Evolutionary conservation across 2,797 vertebrate species (phyloP).

Genomic region (Myoxocephalus aenaeus): DNA sequence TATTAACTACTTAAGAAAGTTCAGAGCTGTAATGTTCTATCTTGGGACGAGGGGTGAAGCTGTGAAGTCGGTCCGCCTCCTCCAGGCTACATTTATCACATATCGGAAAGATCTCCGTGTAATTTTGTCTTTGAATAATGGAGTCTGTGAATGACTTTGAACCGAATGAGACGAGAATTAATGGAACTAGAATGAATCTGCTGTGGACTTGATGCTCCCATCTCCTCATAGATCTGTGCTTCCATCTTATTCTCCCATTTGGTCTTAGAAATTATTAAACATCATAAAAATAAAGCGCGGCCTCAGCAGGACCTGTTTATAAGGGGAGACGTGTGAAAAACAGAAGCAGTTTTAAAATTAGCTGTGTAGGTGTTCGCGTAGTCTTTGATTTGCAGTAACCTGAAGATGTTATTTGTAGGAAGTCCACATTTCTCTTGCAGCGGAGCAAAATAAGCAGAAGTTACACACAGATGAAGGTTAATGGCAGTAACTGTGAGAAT

Average conservation of each 20-base stretch:
- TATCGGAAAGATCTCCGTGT: constrained; percentile 45
- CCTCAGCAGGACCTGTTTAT: constrained; percentile 11
- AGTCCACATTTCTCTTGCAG: constrained; percentile 11
- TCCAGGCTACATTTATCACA: constrained; percentile 69
- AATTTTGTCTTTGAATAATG: constrained; percentile 74
- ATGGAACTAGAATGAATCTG: constrained; percentile 61
- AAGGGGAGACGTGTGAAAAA: constrained; percentile 11
- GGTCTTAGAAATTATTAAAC: constrained; percentile 5
- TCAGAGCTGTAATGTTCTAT: constrained; percentile 56
- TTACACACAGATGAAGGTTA: constrained; percentile 2
- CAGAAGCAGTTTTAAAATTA: constrained; percentile 26
- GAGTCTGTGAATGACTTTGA: constrained; percentile 69
- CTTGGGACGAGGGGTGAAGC: constrained; percentile 54
- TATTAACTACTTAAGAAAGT: constrained; percentile 41
- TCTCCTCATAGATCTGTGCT: constrained; percentile 31
- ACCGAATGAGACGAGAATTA: constrained; percentile 69
- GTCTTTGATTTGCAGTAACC: constrained; percentile 13
- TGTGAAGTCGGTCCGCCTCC: constrained; percentile 43
- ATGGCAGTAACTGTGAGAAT: not conserved
- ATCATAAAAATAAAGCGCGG: not conserved
- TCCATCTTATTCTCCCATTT: constrained; percentile 37
- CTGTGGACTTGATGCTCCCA: constrained; percentile 31
- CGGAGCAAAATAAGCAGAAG: not conserved
- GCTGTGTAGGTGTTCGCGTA: not conserved
- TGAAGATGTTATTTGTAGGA: constrained; percentile 9